A percentile compares a stretch with the other conserved stretches of the same genome.
phyloP scores from a whole-genome alignment of 1,140 invertebrate species.

The Anastrepha obliqua region DNA sequence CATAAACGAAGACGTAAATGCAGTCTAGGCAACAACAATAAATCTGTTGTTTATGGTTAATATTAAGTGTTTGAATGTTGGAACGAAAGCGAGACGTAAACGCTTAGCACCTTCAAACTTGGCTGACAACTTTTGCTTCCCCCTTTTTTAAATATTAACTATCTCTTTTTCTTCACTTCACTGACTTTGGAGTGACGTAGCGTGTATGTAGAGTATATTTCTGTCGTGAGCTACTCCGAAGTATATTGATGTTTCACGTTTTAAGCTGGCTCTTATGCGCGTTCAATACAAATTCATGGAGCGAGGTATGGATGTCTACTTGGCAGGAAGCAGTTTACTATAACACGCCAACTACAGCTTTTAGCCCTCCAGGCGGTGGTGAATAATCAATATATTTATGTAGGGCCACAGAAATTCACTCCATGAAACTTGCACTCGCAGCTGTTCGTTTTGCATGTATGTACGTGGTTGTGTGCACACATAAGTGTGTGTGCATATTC shows the following conservation, averaged over 20 bases:
- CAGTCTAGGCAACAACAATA: not conserved
- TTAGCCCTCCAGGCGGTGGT: not conserved
- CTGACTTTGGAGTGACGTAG: too few relatives aligned
- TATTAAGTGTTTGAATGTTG: constrained; percentile 19
- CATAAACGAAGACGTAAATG: not conserved
- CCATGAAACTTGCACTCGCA: not conserved
- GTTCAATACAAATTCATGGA: not conserved
- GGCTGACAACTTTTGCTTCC: not conserved
- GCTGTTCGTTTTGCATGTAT: not conserved
- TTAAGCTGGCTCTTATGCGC: not conserved
- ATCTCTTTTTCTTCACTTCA: too few relatives aligned
- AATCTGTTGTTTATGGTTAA: not conserved
- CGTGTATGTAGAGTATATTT: not conserved
- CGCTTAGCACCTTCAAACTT: not conserved
- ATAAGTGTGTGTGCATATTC: too few relatives aligned
- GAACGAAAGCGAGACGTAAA: not conserved
- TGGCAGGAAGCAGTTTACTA: not conserved
- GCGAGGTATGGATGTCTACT: not conserved
- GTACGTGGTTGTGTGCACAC: too few relatives aligned
- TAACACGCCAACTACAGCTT: not conserved
- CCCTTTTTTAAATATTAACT: too few relatives aligned
- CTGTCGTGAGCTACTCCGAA: not conserved
- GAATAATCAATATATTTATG: not conserved
- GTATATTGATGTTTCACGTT: not conserved
- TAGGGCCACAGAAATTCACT: not conserved